Percentiles rank a stretch among this genome's conserved stretches.
phyloP scores from a whole-genome alignment of 2,888 invertebrate genomes.

The Pollenia griseotomentosa region DNA sequence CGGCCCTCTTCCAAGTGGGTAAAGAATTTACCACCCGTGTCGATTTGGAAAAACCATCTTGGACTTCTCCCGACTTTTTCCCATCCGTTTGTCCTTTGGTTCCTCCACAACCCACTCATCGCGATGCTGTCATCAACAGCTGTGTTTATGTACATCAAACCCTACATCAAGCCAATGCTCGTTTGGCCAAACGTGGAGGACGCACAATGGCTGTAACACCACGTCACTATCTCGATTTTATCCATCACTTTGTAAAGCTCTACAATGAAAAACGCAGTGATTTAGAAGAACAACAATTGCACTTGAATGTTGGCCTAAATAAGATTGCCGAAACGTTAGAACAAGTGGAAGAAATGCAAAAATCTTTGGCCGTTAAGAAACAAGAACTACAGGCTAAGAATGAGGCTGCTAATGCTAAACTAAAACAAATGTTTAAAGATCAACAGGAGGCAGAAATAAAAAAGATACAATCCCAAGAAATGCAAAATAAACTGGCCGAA shows the following conservation, averaged over 20 bases:
- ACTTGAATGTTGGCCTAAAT: constrained; percentile 98
- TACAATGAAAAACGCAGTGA: constrained; percentile 99
- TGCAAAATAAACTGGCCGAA: constrained; percentile 92
- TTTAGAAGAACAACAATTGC: constrained; percentile 98
- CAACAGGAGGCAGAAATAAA: constrained; percentile 99
- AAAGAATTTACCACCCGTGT: constrained; percentile 98
- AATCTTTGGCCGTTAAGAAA: constrained; percentile 98
- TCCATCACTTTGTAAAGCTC: constrained; percentile 98
- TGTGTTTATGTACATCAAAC: constrained; percentile 99
- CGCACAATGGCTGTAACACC: constrained; percentile 99
- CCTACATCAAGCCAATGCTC: constrained; percentile 95
- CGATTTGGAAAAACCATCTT: constrained; percentile 94
- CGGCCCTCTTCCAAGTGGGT: constrained; percentile 97
- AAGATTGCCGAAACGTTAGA: constrained; percentile 99
- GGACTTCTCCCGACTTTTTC: constrained; percentile 95
- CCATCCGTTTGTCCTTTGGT: constrained; percentile 93
- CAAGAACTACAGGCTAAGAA: constrained; percentile 98
- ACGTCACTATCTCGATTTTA: constrained; percentile 98
- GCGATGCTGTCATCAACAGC: constrained; percentile 99
- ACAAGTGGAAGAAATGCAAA: constrained; percentile 99
- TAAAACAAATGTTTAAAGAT: constrained; percentile 99
- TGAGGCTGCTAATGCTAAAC: constrained; percentile 99
- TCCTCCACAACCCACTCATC: constrained; percentile 90
- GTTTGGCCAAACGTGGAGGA: constrained; percentile 95
- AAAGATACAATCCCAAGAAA: constrained; percentile 98